These are phyloP conservation scores for Pachypanchax playfairii DNA, from an alignment of 2,113 vertebrate species.

Conservation along the genomic window DNA sequence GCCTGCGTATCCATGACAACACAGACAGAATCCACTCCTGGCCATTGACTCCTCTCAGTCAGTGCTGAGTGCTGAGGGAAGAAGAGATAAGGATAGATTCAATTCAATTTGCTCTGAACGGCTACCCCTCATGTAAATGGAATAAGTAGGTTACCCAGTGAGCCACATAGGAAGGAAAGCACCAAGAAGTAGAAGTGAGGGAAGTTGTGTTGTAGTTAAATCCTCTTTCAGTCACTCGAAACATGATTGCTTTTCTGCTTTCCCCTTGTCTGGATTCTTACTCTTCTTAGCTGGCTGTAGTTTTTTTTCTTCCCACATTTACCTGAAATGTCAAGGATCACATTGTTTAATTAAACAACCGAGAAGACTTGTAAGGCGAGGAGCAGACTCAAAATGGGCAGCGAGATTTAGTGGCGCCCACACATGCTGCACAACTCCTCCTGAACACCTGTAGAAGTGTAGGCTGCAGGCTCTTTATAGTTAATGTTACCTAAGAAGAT, in stretches of 20 bases:
- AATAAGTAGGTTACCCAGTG: conserved; percentile 61
- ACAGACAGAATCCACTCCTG: conserved; percentile 64
- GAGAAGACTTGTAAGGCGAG: background rate
- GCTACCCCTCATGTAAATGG: conserved; percentile 65
- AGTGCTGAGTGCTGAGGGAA: conserved; percentile 62
- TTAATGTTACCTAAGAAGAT: conserved; percentile 28
- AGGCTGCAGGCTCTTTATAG: conserved; percentile 25
- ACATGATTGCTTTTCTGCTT: conserved; percentile 17
- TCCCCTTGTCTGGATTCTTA: background rate
- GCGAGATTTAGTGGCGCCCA: conserved; percentile 23
- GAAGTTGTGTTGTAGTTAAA: conserved; percentile 41
- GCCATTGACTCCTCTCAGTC: conserved; percentile 70
- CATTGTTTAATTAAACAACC: conserved; percentile 1
- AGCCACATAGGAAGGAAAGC: conserved; percentile 31
- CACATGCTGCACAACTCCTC: conserved; percentile 13
- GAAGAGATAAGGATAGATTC: conserved; percentile 70
- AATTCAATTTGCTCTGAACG: conserved; percentile 69
- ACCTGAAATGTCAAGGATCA: conserved; percentile 1
- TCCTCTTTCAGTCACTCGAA: conserved; percentile 26
- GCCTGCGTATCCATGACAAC: conserved; percentile 78
- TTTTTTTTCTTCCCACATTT: conserved; percentile 15
- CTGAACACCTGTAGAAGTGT: conserved; percentile 31
- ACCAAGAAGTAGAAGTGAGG: conserved; percentile 16
- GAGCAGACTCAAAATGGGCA: conserved; percentile 14
- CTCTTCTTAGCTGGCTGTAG: background rate